Percentiles rank a stretch among this genome's conserved stretches.
These are phyloP conservation scores for Ginglymostoma cirratum DNA, from an alignment of 2,113 vertebrate species.

Conservation along the genomic window DNA sequence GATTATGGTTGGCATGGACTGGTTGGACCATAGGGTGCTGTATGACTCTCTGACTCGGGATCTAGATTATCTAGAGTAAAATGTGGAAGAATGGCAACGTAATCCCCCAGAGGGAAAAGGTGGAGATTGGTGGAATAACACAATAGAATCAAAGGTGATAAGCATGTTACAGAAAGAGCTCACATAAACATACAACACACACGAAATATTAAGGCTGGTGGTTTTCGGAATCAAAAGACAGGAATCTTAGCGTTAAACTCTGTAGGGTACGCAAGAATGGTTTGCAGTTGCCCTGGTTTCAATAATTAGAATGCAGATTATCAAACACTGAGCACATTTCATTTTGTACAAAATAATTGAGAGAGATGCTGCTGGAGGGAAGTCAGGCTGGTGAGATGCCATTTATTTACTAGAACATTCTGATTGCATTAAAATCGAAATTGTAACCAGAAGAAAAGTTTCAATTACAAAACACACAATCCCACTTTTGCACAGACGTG, in stretches of 20 bases:
- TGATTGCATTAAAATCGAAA: conserved; percentile 20
- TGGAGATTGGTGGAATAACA: not conserved
- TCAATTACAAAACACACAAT: conserved; percentile 26
- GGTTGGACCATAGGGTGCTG: too few relatives aligned
- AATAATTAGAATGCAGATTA: conserved; percentile 17
- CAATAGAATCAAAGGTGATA: not conserved
- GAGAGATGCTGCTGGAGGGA: not conserved
- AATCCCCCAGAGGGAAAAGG: not conserved
- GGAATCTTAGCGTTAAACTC: not conserved
- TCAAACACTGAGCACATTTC: conserved; percentile 13
- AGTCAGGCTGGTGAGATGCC: not conserved
- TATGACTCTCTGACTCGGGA: not conserved
- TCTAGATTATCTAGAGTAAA: not conserved
- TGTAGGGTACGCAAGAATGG: not conserved
- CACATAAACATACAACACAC: not conserved
- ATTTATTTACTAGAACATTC: conserved; percentile 21
- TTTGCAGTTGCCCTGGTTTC: not conserved
- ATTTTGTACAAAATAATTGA: conserved; percentile 14
- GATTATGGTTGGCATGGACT: too few relatives aligned
- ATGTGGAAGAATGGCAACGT: not conserved
- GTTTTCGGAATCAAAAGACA: not conserved
- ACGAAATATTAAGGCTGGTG: not conserved
- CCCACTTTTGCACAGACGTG: not conserved
- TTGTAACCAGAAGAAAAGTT: conserved; percentile 30
- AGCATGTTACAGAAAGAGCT: not conserved